Percentiles rank a stretch among this genome's conserved stretches.
Evolutionary conservation across 30 jellyfish, hydroid and myxozoan species (phyloP).

Genomic region (Aurelia coerulea): DNA sequence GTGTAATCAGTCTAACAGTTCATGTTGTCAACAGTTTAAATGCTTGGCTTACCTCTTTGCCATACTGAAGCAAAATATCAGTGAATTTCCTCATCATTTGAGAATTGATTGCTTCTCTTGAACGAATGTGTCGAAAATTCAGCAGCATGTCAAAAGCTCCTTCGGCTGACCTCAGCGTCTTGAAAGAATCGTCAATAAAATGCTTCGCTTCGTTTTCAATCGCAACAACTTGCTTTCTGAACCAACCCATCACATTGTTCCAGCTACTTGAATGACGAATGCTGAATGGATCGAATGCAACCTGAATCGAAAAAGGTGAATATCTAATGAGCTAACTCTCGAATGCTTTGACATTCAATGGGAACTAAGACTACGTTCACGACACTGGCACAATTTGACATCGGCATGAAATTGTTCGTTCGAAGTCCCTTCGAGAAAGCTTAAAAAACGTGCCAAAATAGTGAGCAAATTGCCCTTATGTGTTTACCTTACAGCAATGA

Average conservation of each 20-base stretch:
- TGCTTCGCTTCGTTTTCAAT: slow-evolving; percentile 97
- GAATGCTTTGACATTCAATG: too few relatives aligned
- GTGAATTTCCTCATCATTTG: slow-evolving; percentile 97
- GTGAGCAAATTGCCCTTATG: too few relatives aligned
- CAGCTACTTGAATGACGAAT: slow-evolving; percentile 84
- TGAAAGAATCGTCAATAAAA: slow-evolving; percentile 95
- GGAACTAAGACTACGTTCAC: too few relatives aligned
- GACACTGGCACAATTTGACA: too few relatives aligned
- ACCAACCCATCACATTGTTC: slow-evolving; percentile 89
- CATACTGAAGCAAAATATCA: slow-evolving; percentile 94
- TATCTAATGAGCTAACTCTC: too few relatives aligned
- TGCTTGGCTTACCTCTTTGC: slow-evolving; percentile 77
- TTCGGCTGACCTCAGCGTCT: slow-evolving; percentile 93
- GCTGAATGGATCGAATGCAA: slow-evolving; percentile 94
- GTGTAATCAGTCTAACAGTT: too few relatives aligned
- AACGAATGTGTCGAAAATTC: slow-evolving; percentile 88
- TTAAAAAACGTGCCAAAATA: too few relatives aligned
- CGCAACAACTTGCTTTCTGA: slow-evolving; percentile 91
- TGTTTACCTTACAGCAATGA: too few relatives aligned
- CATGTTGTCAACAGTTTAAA: too few relatives aligned
- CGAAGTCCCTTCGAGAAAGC: too few relatives aligned
- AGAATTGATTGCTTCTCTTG: slow-evolving; percentile 95
- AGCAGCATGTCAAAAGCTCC: slow-evolving; percentile 98
- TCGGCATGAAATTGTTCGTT: too few relatives aligned
- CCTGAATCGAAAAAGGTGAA: slow-evolving; percentile 28